Percentiles rank a stretch among this genome's conserved stretches.
phyloP scores from a whole-genome alignment of 2,113 vertebrate genomes.

The Arvicanthis niloticus region DNA sequence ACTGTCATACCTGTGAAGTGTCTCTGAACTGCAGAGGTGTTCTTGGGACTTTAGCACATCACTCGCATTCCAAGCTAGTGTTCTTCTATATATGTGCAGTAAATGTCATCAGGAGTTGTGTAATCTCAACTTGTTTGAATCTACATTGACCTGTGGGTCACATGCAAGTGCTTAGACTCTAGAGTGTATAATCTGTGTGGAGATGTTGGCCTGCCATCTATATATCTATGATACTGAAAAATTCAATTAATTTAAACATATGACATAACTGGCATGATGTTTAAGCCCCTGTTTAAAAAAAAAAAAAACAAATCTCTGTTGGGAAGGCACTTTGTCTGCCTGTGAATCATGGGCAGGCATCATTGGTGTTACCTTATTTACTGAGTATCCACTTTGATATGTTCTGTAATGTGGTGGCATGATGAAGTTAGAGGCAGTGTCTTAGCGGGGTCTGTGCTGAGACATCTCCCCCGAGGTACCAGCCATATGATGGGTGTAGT shows the following conservation, averaged over 20 bases:
- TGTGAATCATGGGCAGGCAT: not conserved
- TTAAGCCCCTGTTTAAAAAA: not conserved
- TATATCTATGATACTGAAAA: conserved; percentile 26
- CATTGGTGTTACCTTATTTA: not conserved
- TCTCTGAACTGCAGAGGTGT: not conserved
- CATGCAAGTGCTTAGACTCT: not conserved
- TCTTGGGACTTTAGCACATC: not conserved
- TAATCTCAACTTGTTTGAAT: not conserved
- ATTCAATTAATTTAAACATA: conserved; percentile 28
- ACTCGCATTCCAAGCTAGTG: not conserved
- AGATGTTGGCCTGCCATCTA: not conserved
- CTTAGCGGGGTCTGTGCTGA: too few species aligned
- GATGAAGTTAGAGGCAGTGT: too few species aligned
- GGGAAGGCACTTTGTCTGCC: conserved; percentile 47
- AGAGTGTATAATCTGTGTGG: not conserved
- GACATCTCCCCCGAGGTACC: too few species aligned
- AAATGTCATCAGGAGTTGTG: conserved; percentile 9
- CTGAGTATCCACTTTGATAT: not conserved
- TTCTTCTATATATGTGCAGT: not conserved
- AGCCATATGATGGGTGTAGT: too few species aligned
- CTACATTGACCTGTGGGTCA: conserved; percentile 29
- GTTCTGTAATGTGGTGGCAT: too few species aligned
- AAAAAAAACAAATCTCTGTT: not conserved
- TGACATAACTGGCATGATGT: not conserved
- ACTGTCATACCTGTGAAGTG: not conserved